phyloP scores from a whole-genome alignment of 2,888 invertebrate species.

The Unio pictorum region DNA sequence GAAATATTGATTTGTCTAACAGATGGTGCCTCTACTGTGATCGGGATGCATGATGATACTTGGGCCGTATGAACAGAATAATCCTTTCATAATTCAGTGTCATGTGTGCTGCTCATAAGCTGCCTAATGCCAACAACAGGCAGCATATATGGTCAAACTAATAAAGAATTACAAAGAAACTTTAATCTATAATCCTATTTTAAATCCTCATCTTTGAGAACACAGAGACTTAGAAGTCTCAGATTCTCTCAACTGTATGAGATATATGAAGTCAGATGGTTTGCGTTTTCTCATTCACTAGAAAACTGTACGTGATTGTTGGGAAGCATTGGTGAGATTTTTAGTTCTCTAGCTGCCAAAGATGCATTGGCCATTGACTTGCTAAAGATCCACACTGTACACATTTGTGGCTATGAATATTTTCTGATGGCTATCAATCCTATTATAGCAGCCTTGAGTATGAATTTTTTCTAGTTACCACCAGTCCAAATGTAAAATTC shows the following conservation, averaged over 20 bases:
- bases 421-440: constrained; percentile 10
- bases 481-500: constrained; percentile 7
- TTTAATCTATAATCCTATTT: too few species aligned
- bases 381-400: constrained; percentile 6
- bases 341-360: constrained; percentile 6
- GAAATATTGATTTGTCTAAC: too few species aligned
- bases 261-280: constrained; percentile 10
- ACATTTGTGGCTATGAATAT: constrained; percentile 5
- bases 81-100: constrained; percentile 8
- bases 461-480: not conserved
- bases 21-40: not conserved
- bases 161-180: too few species aligned
- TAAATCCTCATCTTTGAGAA: constrained; percentile 2
- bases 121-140: constrained; percentile 5
- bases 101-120: constrained; percentile 13
- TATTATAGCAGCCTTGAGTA: constrained; percentile 2
- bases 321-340: constrained; percentile 12
- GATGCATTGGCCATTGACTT: constrained; percentile 5
- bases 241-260: constrained; percentile 12
- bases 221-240: constrained; percentile 5
- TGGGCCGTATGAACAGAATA: not conserved
- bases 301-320: constrained; percentile 5
- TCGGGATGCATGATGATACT: constrained; percentile 2
- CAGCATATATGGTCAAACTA: constrained; percentile 5
- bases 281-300: constrained; percentile 8